Conservation (phyloP, 2,113 vertebrate species). For the Himantopus leucocephalus region DNA sequence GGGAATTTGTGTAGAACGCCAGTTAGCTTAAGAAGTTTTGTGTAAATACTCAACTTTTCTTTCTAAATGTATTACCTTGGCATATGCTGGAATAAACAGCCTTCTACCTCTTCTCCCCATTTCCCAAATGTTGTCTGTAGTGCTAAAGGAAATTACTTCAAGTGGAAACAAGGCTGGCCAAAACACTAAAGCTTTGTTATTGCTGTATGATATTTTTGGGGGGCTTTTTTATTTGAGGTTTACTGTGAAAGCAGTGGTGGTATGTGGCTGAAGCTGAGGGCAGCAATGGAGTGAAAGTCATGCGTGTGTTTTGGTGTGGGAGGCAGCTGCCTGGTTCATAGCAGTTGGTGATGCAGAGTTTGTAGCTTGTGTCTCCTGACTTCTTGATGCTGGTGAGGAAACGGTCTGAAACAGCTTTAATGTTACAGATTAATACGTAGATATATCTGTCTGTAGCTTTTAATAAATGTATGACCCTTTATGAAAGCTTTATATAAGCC, state of each 20-base stretch:
- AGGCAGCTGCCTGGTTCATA: not conserved
- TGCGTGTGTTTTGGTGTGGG: not conserved
- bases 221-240: not conserved
- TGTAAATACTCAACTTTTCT: not conserved
- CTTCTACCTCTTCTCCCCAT: not conserved
- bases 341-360: too few relatives aligned
- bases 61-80: not conserved
- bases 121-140: not conserved
- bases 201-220: not conserved
- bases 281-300: not conserved
- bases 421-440: not conserved
- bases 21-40: not conserved
- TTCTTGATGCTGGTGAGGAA: not conserved
- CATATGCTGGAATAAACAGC: not conserved
- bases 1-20: not conserved
- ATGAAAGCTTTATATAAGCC: not conserved
- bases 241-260: not conserved
- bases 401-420: not conserved
- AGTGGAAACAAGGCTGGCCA: not conserved
- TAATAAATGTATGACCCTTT: not conserved
- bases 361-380: not conserved
- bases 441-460: not conserved
- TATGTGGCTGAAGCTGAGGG: not conserved
- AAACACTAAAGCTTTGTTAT: not conserved
- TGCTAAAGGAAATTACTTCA: not conserved